Conservation (phyloP, 2,797 vertebrate species). For the Enoplosus armatus region DNA sequence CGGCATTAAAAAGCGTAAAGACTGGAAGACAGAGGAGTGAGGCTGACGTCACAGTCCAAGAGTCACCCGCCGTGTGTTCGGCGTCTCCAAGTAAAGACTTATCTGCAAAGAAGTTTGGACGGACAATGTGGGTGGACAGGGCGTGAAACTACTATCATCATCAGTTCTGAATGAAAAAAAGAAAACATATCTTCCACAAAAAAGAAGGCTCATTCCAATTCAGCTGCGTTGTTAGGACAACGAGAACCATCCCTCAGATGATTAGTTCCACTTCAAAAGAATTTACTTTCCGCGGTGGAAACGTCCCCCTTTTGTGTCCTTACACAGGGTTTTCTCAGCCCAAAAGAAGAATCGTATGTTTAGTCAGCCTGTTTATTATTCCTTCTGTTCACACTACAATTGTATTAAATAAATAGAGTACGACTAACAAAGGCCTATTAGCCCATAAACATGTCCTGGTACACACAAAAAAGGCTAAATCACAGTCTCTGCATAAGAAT, state of each 20-base stretch:
- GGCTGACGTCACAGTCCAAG: conserved; percentile 87
- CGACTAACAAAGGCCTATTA: conserved; percentile 81
- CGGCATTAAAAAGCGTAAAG: conserved; percentile 85
- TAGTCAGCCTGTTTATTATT: conserved; percentile 95
- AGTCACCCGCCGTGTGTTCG: conserved; percentile 90
- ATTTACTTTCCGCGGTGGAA: conserved; percentile 98
- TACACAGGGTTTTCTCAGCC: conserved; percentile 92
- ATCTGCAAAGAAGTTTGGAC: conserved; percentile 87
- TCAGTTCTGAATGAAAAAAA: conserved; percentile 97
- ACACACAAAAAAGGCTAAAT: conserved; percentile 80
- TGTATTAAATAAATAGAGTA: conserved; percentile 92
- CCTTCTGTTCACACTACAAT: conserved; percentile 90
- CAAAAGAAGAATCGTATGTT: conserved; percentile 92
- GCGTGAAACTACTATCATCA: conserved; percentile 99
- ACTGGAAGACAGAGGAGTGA: conserved; percentile 77
- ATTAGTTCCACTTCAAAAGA: conserved; percentile 99
- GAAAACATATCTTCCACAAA: conserved; percentile 99
- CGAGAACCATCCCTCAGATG: conserved; percentile 99
- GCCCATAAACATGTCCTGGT: conserved; percentile 87
- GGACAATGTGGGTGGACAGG: conserved; percentile 96
- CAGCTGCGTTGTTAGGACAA: conserved; percentile 99
- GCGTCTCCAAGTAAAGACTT: conserved; percentile 89
- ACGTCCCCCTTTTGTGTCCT: conserved; percentile 94
- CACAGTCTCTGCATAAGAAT: conserved; percentile 75
- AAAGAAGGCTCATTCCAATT: conserved; percentile 95